Conservation (phyloP, 2,888 invertebrate genomes). For the Lampropteryx suffumata region DNA sequence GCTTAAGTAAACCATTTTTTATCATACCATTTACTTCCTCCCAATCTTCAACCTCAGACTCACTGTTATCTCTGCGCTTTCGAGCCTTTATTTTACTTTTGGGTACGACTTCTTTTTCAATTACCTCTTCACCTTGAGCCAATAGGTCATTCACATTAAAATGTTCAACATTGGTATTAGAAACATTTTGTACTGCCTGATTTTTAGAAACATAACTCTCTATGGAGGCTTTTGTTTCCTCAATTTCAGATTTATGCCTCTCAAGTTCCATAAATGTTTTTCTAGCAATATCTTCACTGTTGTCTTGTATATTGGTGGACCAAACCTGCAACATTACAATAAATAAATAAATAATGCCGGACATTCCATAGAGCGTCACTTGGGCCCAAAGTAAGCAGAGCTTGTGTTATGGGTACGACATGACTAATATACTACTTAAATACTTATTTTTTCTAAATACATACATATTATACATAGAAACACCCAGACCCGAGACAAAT, state of each 20-base stretch:
- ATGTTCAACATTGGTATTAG: constrained; percentile 41
- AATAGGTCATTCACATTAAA: constrained; percentile 85
- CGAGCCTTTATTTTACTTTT: constrained; percentile 51
- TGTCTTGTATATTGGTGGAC: constrained; percentile 55
- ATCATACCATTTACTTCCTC: constrained; percentile 87
- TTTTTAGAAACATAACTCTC: constrained; percentile 69
- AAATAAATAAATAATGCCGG: not conserved
- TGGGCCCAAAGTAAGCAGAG: too few relatives aligned
- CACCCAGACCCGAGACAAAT: too few relatives aligned
- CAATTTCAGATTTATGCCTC: constrained; percentile 83
- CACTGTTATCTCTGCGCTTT: constrained; percentile 65
- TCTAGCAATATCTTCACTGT: constrained; percentile 72
- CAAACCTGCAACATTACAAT: constrained; percentile 55
- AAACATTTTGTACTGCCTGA: constrained; percentile 59
- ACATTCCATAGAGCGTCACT: too few relatives aligned
- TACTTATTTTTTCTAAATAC: too few relatives aligned
- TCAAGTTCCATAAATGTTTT: constrained; percentile 81
- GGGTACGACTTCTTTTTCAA: constrained; percentile 37
- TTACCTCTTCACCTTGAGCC: constrained; percentile 84
- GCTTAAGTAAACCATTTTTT: not conserved
- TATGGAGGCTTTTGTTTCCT: constrained; percentile 83
- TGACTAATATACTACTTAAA: too few relatives aligned
- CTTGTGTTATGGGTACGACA: too few relatives aligned
- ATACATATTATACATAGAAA: too few relatives aligned
- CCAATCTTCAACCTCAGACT: constrained; percentile 88